phyloP scores from a whole-genome alignment of 2,113 vertebrate species.

The Triplophysa tibetana region DNA sequence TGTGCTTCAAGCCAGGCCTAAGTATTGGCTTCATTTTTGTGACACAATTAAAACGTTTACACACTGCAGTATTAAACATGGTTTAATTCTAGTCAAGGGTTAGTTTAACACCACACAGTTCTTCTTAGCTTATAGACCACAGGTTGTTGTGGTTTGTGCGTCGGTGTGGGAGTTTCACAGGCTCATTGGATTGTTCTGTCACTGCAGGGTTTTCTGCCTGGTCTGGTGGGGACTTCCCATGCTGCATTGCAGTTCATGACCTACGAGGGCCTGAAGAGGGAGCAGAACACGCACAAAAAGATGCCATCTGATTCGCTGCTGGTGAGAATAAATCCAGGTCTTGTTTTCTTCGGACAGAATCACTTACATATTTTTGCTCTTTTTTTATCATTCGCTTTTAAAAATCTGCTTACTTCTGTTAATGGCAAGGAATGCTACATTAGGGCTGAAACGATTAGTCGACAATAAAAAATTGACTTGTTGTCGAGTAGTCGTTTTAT shows the following conservation, averaged over 20 bases:
- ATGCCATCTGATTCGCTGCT: constrained; percentile 75
- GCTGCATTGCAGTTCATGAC: constrained; percentile 88
- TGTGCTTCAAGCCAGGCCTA: not conserved
- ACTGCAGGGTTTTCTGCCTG: constrained; percentile 83
- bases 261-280: constrained; percentile 82
- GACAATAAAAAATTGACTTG: too few relatives aligned
- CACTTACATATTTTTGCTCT: too few relatives aligned
- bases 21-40: constrained; percentile 5
- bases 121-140: not conserved
- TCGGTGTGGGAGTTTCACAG: too few relatives aligned
- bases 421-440: too few relatives aligned
- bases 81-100: constrained; percentile 3
- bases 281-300: constrained; percentile 78
- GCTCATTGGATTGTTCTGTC: constrained; percentile 7
- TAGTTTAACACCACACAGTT: not conserved
- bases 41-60: not conserved
- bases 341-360: not conserved
- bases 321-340: constrained; percentile 64
- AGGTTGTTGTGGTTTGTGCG: not conserved
- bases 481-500: too few relatives aligned
- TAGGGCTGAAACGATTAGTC: too few relatives aligned
- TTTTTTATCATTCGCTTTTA: too few relatives aligned
- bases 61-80: not conserved
- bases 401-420: too few relatives aligned
- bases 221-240: constrained; percentile 83